These are phyloP conservation scores for Cervus canadensis DNA, from an alignment of 2,113 vertebrate genomes.

Conservation along the genomic window DNA sequence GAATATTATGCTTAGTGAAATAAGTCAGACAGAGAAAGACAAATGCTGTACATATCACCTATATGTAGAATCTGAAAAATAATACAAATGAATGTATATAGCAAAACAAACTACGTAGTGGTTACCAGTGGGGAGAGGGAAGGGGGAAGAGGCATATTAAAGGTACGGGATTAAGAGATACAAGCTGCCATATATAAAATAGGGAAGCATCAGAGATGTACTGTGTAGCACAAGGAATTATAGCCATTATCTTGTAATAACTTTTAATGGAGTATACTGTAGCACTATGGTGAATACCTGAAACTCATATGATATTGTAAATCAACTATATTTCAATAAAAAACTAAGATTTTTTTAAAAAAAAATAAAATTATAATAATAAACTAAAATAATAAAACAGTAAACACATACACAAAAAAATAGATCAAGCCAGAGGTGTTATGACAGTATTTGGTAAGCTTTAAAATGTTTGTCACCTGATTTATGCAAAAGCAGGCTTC, in stretches of 20 bases:
- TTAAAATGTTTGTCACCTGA: not conserved
- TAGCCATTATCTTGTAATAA: not conserved
- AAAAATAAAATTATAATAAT: not conserved
- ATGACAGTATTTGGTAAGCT: not conserved
- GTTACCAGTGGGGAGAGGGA: not conserved
- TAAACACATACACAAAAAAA: not conserved
- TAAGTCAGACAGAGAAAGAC: not conserved
- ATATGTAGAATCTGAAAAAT: not conserved
- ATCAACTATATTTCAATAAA: not conserved
- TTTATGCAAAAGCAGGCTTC: not conserved
- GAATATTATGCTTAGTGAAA: not conserved
- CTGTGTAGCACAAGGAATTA: not conserved
- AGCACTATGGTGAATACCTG: not conserved
- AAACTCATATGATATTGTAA: not conserved
- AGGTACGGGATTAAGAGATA: not conserved
- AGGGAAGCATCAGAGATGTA: not conserved
- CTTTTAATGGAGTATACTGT: not conserved
- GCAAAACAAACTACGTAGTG: not conserved
- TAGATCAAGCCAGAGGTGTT: not conserved
- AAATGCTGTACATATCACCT: not conserved
- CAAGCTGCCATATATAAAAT: not conserved
- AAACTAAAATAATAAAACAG: not conserved
- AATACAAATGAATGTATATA: not conserved
- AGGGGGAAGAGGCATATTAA: not conserved
- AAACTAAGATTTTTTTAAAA: not conserved